phyloP scores from a whole-genome alignment of 2,113 vertebrate genomes.

The Hippocampus guttulatus region DNA sequence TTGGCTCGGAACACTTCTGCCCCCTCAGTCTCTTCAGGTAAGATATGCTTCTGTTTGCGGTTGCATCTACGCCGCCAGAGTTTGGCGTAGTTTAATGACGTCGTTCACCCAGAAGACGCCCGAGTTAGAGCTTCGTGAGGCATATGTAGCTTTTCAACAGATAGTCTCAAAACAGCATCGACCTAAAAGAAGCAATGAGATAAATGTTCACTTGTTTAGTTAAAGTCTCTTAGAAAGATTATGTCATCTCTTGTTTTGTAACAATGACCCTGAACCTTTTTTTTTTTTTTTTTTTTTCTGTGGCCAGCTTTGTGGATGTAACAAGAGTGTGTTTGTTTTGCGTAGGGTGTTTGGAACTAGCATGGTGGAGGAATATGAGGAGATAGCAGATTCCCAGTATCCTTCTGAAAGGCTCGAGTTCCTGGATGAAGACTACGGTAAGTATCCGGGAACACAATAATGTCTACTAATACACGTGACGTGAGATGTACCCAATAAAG shows the following conservation, averaged over 20 bases:
- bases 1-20: conserved; percentile 98
- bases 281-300: conserved; percentile 10
- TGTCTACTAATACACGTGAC: neutral
- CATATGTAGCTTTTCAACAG: neutral
- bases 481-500: neutral
- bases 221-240: neutral
- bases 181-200: neutral
- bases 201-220: neutral
- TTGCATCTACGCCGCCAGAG: no score
- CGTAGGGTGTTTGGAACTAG: conserved; percentile 97
- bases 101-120: neutral
- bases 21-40: conserved; percentile 98
- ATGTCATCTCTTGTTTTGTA: neutral
- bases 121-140: neutral
- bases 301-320: conserved; percentile 18
- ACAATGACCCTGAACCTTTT: conserved; percentile 1
- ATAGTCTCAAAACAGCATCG: neutral
- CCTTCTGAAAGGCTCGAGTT: conserved; percentile 88
- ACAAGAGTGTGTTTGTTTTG: conserved; percentile 24
- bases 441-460: conserved; percentile 16
- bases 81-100: no score
- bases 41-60: neutral
- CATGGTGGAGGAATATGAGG: conserved; percentile 99
- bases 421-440: conserved; percentile 94
- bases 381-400: conserved; percentile 95